Evolutionary conservation across 1,140 invertebrate genomes (phyloP).

Genomic region (Hypothenemus hampei): DNA sequence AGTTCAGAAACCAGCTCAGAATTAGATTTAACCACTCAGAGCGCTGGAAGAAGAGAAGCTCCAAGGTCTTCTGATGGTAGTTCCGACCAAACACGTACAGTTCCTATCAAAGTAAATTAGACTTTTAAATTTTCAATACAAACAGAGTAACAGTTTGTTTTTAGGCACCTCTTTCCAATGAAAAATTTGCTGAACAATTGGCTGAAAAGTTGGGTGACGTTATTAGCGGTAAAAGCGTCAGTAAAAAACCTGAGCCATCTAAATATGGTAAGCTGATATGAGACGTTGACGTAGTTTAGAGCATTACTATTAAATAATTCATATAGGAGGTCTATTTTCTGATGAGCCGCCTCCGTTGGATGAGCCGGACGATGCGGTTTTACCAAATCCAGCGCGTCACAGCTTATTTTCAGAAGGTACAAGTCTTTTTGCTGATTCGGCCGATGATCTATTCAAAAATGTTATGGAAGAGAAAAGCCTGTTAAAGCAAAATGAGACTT

Average conservation of each 20-base stretch:
- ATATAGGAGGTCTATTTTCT: constrained; percentile 47
- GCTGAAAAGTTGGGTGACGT: constrained; percentile 54
- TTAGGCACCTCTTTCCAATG: constrained; percentile 29
- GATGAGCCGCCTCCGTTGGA: constrained; percentile 52
- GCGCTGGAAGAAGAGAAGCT: constrained; percentile 13
- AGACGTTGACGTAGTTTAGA: not conserved
- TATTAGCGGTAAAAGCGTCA: constrained; percentile 31
- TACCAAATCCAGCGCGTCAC: constrained; percentile 34
- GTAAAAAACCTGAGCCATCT: constrained; percentile 10
- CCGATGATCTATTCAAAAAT: too few relatives aligned
- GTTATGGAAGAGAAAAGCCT: too few relatives aligned
- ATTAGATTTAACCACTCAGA: constrained; percentile 26
- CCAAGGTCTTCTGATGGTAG: constrained; percentile 18
- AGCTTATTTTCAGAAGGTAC: constrained; percentile 47
- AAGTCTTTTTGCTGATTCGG: constrained; percentile 44
- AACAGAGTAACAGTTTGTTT: not conserved
- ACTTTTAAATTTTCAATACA: not conserved
- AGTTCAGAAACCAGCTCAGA: constrained; percentile 36
- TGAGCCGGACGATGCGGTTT: constrained; percentile 37
- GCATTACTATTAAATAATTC: not conserved
- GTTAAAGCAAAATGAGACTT: too few relatives aligned
- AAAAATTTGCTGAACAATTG: constrained; percentile 56
- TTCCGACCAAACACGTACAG: constrained; percentile 12
- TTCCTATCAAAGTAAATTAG: constrained; percentile 17
- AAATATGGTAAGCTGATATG: constrained; percentile 9